A percentile compares a stretch with the other conserved stretches of the same genome.
Conservation (phyloP, 1,140 invertebrate species). For the Eufriesea mexicana region DNA sequence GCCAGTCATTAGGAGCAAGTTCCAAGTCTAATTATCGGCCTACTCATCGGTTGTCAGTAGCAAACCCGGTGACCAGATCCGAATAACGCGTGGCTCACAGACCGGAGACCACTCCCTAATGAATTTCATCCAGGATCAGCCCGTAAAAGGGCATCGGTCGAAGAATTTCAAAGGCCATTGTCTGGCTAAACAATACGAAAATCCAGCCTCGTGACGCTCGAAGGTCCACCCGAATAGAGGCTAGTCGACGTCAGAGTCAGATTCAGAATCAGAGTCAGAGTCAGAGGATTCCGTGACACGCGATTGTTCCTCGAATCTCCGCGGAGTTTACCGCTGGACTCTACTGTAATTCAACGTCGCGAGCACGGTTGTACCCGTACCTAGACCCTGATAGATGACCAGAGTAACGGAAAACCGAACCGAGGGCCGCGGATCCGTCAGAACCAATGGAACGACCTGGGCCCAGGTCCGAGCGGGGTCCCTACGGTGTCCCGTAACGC, state of each 20-base stretch:
- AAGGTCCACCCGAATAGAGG: background rate
- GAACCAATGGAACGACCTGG: too few species aligned
- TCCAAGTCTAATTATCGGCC: too few species aligned
- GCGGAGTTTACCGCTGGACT: background rate
- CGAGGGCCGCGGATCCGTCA: too few species aligned
- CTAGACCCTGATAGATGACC: background rate
- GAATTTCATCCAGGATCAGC: background rate
- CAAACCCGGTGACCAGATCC: too few species aligned
- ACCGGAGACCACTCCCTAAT: too few species aligned
- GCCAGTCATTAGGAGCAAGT: too few species aligned
- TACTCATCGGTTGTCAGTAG: too few species aligned
- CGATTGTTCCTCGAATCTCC: background rate
- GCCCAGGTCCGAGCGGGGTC: background rate
- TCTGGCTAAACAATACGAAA: slow-evolving; percentile 8
- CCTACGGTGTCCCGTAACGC: slow-evolving; percentile 32
- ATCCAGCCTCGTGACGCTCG: background rate
- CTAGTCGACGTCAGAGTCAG: background rate
- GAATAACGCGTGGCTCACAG: too few species aligned
- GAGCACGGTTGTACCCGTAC: background rate
- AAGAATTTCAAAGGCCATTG: slow-evolving; percentile 9
- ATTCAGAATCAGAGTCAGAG: background rate
- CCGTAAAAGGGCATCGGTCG: background rate
- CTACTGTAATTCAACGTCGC: background rate
- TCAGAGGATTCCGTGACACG: slow-evolving; percentile 1
- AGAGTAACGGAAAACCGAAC: background rate